Base-by-base conservation (phyloP, 2,888 invertebrate species). In the Ormyrus pomaceus region DNA sequence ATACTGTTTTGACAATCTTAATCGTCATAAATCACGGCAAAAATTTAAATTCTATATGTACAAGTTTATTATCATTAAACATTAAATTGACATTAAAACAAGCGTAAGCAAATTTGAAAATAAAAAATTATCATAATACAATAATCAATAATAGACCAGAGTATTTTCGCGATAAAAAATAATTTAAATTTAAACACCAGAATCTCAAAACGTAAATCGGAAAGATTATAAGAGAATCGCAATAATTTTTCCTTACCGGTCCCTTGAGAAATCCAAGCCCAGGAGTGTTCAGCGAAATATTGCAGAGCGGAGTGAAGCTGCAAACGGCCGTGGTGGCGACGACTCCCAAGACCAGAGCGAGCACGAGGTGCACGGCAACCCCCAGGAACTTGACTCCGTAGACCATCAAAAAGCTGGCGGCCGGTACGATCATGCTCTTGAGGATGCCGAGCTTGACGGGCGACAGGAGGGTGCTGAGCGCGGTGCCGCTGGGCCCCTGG, bases 301-400 rank as follows among this genome's bases (percentile, higher is more conserved):
- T 91, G 86, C 95, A 95, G 13, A 94, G 85, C 8, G 94, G 92
- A 0, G 94, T 94, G 82, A 94, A 92, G 0, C 93, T 92, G 86
- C 95, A 95, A 0, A 94, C 89, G 0, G 93, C 92, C 0, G 93
- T 91, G 0, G 93, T 91, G 4, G 94, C 89, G 7, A 93, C 87
- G n/a, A 92, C 91, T 5, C 93, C 93, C 71, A 93, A 87, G 6
- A 93, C 77, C 5, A 93, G 85, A 6, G 93, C 87, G 8, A 86
- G 50, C 0, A 85, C 13, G 6, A 85, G 71, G 11, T 85, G 82
- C 46, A 84, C 72, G 2, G 85, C 5, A 34, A 82, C 84, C 2
- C 66, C 53, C 0, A 84, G 82, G 19, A 83, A 73, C n/a, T 83
- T 82, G n/a, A 82, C 51, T 6, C 85, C 86, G 75, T 86, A 85